These are phyloP conservation scores for Bellardia pandia DNA, from an alignment of 2,888 invertebrate genomes.

Conservation along the genomic window DNA sequence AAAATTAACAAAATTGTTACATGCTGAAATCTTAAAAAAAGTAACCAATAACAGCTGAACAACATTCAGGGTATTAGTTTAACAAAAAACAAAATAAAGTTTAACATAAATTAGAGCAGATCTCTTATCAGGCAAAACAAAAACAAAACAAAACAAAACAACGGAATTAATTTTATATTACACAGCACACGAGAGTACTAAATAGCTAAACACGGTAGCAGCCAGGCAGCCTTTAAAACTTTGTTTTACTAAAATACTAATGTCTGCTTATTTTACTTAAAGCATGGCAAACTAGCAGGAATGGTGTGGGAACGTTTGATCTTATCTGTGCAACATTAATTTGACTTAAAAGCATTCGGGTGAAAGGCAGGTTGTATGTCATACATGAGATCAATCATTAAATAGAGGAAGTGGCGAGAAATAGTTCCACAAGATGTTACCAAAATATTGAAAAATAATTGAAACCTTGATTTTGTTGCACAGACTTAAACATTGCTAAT, in stretches of 20 bases:
- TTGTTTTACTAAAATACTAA: background rate
- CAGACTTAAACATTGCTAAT: too few relatives aligned
- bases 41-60: background rate
- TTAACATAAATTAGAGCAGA: constrained; percentile 62
- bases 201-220: constrained; percentile 32
- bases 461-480: too few relatives aligned
- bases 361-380: constrained; percentile 4
- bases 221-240: background rate
- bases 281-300: background rate
- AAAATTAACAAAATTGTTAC: constrained; percentile 32
- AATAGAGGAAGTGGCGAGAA: too few relatives aligned
- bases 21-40: constrained; percentile 2
- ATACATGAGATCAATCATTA: too few relatives aligned
- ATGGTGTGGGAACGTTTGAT: constrained; percentile 6
- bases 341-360: background rate
- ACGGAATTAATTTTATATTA: constrained; percentile 42
- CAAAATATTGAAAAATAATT: too few relatives aligned
- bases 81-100: constrained; percentile 23
- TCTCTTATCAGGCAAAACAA: constrained; percentile 46
- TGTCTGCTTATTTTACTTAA: background rate
- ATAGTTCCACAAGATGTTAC: too few relatives aligned
- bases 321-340: constrained; percentile 1
- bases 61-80: background rate
- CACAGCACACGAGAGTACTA: constrained; percentile 22
- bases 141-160: background rate